phyloP scores from a whole-genome alignment of 2,797 vertebrate species.

The Manis pentadactyla region DNA sequence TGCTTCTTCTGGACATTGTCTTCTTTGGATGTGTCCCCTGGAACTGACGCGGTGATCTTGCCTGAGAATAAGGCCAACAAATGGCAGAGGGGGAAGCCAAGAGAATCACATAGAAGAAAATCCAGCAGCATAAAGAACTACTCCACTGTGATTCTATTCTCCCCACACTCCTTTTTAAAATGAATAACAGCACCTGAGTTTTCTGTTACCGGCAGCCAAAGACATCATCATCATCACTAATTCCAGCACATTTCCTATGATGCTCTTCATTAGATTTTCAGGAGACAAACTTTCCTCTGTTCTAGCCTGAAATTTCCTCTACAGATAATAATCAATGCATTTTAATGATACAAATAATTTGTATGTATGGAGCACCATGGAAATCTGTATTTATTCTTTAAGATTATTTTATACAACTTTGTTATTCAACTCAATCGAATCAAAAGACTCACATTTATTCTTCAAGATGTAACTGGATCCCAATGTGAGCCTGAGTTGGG shows the following conservation, averaged over 20 bases:
- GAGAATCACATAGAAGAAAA: background rate
- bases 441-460: background rate
- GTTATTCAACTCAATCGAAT: background rate
- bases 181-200: background rate
- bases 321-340: constrained; percentile 3
- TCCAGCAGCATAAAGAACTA: background rate
- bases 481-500: background rate
- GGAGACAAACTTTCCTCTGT: background rate
- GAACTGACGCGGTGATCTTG: background rate
- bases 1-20: background rate
- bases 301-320: background rate
- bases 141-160: background rate
- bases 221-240: background rate
- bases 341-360: background rate
- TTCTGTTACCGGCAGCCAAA: background rate
- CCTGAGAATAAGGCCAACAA: background rate
- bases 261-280: background rate
- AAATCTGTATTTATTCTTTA: background rate
- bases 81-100: background rate
- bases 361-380: background rate
- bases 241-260: background rate
- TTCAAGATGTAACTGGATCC: background rate
- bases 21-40: background rate
- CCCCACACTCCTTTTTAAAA: background rate
- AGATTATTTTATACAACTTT: background rate